phyloP scores from a whole-genome alignment of 2,113 vertebrate genomes.

The Mandrillus leucophaeus region DNA sequence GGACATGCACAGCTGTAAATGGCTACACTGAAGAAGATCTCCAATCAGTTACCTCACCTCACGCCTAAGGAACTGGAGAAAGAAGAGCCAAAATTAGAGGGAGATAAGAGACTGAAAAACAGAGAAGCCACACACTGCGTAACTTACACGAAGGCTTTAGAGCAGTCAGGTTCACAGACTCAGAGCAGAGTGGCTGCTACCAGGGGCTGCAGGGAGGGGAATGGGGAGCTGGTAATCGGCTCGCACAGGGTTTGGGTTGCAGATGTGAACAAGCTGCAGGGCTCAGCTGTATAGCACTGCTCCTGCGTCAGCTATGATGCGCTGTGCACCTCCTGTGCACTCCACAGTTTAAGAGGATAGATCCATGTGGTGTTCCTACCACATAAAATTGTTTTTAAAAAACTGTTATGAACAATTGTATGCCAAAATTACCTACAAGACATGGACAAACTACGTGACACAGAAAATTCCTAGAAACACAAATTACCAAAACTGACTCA shows the following conservation, averaged over 20 bases:
- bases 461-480: neutral
- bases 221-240: neutral
- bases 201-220: neutral
- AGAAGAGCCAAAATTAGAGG: neutral
- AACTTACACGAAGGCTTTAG: neutral
- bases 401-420: neutral
- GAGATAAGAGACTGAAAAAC: neutral
- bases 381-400: neutral
- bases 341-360: neutral
- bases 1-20: fast-evolving
- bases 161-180: neutral
- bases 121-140: no score
- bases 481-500: neutral
- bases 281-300: neutral
- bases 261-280: neutral
- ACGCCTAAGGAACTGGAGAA: neutral
- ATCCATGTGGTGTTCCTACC: neutral
- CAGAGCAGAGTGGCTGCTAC: neutral
- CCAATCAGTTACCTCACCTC: neutral
- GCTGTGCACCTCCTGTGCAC: neutral
- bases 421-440: no score
- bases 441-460: neutral
- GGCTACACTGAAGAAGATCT: fast-evolving
- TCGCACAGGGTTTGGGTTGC: no score
- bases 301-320: neutral